A percentile compares a stretch with the other conserved stretches of the same genome.
Evolutionary conservation across 2,888 invertebrate species (phyloP).

Genomic region (Baccha elongata): DNA sequence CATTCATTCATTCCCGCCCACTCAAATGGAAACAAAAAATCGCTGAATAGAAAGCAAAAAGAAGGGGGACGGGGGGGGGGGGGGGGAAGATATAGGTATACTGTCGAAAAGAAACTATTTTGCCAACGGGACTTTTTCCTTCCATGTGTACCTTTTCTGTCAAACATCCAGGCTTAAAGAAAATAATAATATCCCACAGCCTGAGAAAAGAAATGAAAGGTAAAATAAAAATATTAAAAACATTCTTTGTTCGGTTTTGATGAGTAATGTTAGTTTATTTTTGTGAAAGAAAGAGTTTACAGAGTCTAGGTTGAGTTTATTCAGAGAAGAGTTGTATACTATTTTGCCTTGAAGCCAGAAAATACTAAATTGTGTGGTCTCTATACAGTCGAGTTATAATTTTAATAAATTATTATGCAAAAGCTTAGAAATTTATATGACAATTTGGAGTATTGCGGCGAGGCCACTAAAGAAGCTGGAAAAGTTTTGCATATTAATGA

Average conservation of each 20-base stretch:
- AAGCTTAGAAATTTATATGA: constrained; percentile 6
- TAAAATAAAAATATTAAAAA: constrained; percentile 37
- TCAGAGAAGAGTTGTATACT: constrained; percentile 5
- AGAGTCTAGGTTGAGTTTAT: constrained; percentile 35
- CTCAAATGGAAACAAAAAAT: constrained; percentile 24
- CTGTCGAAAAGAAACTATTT: constrained; percentile 35
- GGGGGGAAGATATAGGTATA: background rate
- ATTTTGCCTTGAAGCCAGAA: constrained; percentile 17
- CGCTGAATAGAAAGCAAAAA: constrained; percentile 21
- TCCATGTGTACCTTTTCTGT: constrained; percentile 45
- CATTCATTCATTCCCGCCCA: constrained; percentile 12
- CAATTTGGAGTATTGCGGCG: background rate
- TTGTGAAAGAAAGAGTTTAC: constrained; percentile 19
- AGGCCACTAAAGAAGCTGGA: background rate
- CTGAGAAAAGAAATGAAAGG: constrained; percentile 27
- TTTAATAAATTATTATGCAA: constrained; percentile 6
- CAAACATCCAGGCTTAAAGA: constrained; percentile 52
- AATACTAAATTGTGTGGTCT: background rate
- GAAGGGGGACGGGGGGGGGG: background rate
- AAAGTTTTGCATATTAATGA: background rate
- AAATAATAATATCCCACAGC: constrained; percentile 18
- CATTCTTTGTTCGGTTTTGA: constrained; percentile 53
- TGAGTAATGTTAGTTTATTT: constrained; percentile 23
- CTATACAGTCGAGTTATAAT: constrained; percentile 6
- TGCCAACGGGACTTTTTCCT: constrained; percentile 41